phyloP scores from a whole-genome alignment of 2,888 invertebrate species.

The Chrysotoxum bicinctum region DNA sequence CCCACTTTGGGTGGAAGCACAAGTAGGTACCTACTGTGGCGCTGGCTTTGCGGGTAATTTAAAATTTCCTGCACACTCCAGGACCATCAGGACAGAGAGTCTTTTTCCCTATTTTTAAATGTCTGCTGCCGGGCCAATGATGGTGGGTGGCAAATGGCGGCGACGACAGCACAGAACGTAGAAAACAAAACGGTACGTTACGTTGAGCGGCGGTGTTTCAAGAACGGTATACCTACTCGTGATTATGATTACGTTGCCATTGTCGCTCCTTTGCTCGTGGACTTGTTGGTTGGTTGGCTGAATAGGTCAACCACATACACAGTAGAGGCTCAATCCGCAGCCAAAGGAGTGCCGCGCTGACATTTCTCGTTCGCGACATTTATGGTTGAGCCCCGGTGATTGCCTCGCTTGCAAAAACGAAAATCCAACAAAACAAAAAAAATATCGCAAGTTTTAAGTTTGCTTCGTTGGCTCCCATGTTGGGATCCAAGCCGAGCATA shows the following conservation, averaged over 20 bases:
- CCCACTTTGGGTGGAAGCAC: slow-evolving; percentile 32
- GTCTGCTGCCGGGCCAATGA: slow-evolving; percentile 32
- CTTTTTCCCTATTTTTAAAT: slow-evolving; percentile 30
- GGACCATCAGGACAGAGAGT: slow-evolving; percentile 10
- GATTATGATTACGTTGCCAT: slow-evolving; percentile 64
- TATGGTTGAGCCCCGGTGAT: slow-evolving; percentile 34
- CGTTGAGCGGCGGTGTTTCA: not conserved
- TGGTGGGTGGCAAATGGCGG: not conserved
- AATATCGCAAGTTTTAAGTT: slow-evolving; percentile 24
- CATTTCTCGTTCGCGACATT: slow-evolving; percentile 45
- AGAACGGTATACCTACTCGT: not conserved
- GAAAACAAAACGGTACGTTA: not conserved
- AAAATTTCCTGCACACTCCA: slow-evolving; percentile 54
- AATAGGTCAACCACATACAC: slow-evolving; percentile 68
- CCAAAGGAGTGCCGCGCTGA: slow-evolving; percentile 46
- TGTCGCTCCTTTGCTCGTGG: slow-evolving; percentile 49
- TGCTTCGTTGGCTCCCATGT: slow-evolving; percentile 44
- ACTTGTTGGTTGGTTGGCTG: slow-evolving; percentile 61
- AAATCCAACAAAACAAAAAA: slow-evolving; percentile 3
- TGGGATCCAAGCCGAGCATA: slow-evolving; percentile 12
- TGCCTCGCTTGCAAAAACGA: slow-evolving; percentile 33
- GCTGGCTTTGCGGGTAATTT: slow-evolving; percentile 55
- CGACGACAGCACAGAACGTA: not conserved
- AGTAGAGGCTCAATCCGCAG: slow-evolving; percentile 38
- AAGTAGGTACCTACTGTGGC: slow-evolving; percentile 21